Evolutionary conservation across 2,113 vertebrate genomes (phyloP).

Genomic region (Chamaea fasciata): DNA sequence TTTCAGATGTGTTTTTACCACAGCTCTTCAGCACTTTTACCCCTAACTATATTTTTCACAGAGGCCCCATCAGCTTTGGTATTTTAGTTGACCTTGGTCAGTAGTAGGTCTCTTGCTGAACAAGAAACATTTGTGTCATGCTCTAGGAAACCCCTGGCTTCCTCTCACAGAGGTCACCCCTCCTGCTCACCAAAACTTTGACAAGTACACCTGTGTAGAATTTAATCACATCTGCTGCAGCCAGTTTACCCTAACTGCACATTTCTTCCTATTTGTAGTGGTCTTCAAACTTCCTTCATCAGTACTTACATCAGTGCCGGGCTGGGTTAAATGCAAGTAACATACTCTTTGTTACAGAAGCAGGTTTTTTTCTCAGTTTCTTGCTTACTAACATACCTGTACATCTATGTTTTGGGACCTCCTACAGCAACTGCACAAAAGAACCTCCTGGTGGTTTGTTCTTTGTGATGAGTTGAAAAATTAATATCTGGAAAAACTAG

Average conservation of each 20-base stretch:
- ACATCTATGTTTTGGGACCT: neutral
- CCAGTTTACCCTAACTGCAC: neutral
- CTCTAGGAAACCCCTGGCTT: neutral
- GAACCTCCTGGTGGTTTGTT: neutral
- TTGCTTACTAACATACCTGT: neutral
- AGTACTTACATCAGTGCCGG: neutral
- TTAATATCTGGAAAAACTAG: neutral
- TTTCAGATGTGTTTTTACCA: neutral
- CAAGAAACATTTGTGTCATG: neutral
- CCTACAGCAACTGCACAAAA: neutral
- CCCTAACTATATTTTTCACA: neutral
- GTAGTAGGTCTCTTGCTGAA: neutral
- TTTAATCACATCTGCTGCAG: neutral
- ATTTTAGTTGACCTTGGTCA: neutral
- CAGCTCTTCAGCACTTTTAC: neutral
- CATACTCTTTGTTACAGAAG: rapidly evolving
- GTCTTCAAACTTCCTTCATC: neutral
- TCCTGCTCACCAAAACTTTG: rapidly evolving
- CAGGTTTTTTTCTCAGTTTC: neutral
- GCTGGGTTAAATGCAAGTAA: neutral
- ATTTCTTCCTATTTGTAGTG: neutral
- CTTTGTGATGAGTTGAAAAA: neutral
- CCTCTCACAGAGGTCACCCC: neutral
- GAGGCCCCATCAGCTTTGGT: neutral
- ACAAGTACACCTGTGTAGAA: neutral